Conservation (phyloP, 2,113 vertebrate species). For the Eubucco bourcierii region DNA sequence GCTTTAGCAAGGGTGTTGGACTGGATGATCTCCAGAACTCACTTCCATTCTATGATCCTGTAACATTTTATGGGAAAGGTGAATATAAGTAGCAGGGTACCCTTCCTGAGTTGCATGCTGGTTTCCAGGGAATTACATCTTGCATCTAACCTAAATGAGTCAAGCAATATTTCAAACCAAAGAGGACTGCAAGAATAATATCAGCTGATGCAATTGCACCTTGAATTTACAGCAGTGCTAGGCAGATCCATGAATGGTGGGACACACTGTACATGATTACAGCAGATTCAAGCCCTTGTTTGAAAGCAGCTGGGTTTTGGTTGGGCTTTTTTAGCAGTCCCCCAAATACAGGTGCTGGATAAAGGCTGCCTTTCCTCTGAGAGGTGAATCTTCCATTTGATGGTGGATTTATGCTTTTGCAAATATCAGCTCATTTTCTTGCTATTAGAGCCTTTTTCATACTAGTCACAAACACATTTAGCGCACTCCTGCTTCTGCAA, state of each 20-base stretch:
- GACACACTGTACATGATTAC: neutral
- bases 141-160: neutral
- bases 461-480: neutral
- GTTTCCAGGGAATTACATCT: constrained; percentile 31
- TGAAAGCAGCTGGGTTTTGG: neutral
- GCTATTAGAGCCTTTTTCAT: neutral
- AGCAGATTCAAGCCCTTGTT: constrained; percentile 23
- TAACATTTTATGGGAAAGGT: neutral
- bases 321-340: neutral
- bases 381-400: constrained; percentile 3
- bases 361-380: constrained; percentile 13
- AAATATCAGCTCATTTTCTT: neutral
- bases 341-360: constrained; percentile 4
- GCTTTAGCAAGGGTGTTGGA: too few relatives aligned
- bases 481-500: neutral
- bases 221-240: constrained; percentile 40
- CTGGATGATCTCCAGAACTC: too few relatives aligned
- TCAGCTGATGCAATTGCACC: constrained; percentile 37
- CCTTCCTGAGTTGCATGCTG: neutral
- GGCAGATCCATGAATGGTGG: constrained; percentile 11
- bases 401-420: neutral
- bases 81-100: neutral
- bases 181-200: constrained; percentile 2
- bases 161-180: neutral
- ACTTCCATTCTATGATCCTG: too few relatives aligned